Evolutionary conservation across 2,797 vertebrate species (phyloP).

Genomic region (Pipistrellus nathusii): DNA sequence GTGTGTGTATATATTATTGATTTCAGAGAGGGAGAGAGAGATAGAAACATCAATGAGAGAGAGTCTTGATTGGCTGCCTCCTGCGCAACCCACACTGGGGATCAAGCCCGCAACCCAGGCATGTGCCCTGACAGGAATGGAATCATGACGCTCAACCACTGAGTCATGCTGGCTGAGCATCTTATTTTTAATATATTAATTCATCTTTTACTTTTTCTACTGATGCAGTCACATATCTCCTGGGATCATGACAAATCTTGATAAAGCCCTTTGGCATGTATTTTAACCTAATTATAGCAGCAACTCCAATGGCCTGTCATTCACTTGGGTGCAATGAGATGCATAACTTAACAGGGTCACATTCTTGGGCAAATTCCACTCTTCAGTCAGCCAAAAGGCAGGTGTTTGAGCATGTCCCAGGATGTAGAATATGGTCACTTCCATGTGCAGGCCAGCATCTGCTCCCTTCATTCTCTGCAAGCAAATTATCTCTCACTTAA

Average conservation of each 20-base stretch:
- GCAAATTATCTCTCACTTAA: neutral
- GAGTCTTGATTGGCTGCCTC: no score
- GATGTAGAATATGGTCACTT: neutral
- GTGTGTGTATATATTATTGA: no score
- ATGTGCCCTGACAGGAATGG: no score
- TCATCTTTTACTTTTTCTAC: neutral
- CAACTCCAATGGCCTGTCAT: neutral
- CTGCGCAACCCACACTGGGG: no score
- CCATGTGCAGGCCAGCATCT: neutral
- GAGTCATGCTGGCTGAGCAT: no score
- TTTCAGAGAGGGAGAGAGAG: no score
- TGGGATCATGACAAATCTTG: neutral
- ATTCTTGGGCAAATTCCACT: constrained; percentile 69
- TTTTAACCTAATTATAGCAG: constrained; percentile 69
- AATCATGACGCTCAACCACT: no score
- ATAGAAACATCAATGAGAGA: no score
- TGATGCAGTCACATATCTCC: neutral
- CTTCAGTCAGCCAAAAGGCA: constrained; percentile 43
- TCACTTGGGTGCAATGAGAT: constrained; percentile 31
- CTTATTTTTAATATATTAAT: neutral
- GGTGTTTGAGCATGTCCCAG: constrained; percentile 26
- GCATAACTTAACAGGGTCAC: constrained; percentile 57
- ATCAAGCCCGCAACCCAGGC: no score
- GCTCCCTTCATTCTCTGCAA: neutral
- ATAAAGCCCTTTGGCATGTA: constrained; percentile 42